Evolutionary conservation across 2,888 invertebrate species (phyloP).

Genomic region (Lymantria dispar): DNA sequence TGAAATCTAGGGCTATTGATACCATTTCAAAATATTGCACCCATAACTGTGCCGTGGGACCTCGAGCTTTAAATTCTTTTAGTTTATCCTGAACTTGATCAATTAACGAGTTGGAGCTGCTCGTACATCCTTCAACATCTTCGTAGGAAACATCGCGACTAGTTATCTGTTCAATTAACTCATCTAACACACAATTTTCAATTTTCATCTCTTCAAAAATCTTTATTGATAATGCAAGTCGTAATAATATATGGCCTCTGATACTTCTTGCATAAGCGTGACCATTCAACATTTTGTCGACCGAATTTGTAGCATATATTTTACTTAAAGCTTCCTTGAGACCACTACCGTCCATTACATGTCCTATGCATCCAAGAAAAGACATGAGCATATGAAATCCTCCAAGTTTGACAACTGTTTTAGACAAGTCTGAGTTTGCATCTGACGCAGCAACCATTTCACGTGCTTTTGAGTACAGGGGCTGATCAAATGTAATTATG

Average conservation of each 20-base stretch:
- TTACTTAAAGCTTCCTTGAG: conserved; percentile 23
- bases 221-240: background rate
- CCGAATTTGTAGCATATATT: conserved; percentile 27
- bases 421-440: conserved; percentile 8
- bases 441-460: conserved; percentile 30
- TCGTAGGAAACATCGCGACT: background rate
- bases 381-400: conserved; percentile 36
- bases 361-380: conserved; percentile 28
- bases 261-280: conserved; percentile 28
- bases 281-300: conserved; percentile 33
- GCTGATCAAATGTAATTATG: conserved; percentile 39
- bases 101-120: background rate
- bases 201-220: background rate
- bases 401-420: conserved; percentile 24
- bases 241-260: conserved; percentile 4
- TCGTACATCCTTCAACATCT: background rate
- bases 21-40: conserved; percentile 46
- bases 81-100: conserved; percentile 23
- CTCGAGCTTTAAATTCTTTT: conserved; percentile 23
- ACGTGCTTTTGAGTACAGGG: conserved; percentile 35
- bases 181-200: background rate
- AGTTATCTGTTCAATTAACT: background rate
- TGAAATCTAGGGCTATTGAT: conserved; percentile 35
- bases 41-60: conserved; percentile 43
- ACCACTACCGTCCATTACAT: conserved; percentile 36